Percentiles rank a stretch among this genome's conserved stretches.
Conservation (phyloP, 2,113 vertebrate species). For the Odontesthes bonariensis region DNA sequence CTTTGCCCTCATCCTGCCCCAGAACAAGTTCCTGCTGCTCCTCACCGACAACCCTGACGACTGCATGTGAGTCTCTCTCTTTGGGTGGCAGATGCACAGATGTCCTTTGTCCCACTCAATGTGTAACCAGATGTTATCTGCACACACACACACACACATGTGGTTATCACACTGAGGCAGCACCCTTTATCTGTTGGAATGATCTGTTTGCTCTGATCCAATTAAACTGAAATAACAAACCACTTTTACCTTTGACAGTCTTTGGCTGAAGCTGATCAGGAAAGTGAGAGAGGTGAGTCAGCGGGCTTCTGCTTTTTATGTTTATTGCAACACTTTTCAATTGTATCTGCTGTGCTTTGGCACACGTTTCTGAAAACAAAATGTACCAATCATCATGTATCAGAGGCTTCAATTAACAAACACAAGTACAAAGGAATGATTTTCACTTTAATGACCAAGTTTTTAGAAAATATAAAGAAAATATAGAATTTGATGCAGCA, state of each 20-base stretch:
- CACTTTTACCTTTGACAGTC: conserved; percentile 66
- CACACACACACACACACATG: neutral
- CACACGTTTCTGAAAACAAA: too few species aligned
- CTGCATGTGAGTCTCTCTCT: conserved; percentile 76
- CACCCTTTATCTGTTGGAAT: neutral
- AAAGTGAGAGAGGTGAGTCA: conserved; percentile 87
- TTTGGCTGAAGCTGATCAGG: conserved; percentile 84
- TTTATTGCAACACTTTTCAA: neutral
- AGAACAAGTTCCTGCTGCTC: conserved; percentile 84
- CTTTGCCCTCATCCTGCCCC: conserved; percentile 83
- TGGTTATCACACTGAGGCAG: neutral
- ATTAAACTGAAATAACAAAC: neutral
- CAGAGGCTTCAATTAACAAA: too few species aligned
- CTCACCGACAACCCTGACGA: conserved; percentile 80
- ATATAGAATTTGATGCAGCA: too few species aligned
- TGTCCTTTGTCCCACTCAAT: conserved; percentile 31
- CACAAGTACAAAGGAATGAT: too few species aligned
- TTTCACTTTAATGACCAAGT: too few species aligned
- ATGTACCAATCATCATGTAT: too few species aligned
- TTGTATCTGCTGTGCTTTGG: too few species aligned
- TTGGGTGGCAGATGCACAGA: neutral
- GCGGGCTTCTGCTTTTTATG: neutral
- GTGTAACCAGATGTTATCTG: conserved; percentile 12
- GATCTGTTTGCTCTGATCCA: conserved; percentile 1
- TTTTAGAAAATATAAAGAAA: too few species aligned